Evolutionary conservation across 92 coral and sea anemone genomes (phyloP).

Genomic region (Desmophyllum pertusum): DNA sequence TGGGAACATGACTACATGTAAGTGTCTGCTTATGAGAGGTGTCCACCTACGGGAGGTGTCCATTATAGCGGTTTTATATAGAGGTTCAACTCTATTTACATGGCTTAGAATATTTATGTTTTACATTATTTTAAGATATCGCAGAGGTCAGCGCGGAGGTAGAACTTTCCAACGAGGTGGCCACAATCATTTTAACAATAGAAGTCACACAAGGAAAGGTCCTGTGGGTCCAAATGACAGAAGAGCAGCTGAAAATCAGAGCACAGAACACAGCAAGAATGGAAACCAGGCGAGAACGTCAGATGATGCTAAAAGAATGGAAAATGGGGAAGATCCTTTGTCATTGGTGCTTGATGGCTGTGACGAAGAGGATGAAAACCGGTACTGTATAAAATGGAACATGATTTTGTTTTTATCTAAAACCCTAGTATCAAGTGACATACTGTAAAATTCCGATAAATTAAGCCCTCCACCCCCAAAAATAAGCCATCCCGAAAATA

Average conservation of each 20-base stretch:
- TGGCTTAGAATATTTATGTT: no score
- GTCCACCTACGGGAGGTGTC: no score
- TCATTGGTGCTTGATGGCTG: slow-evolving; percentile 38
- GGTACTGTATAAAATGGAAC: background rate
- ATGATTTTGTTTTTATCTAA: background rate
- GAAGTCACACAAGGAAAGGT: background rate
- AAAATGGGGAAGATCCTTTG: slow-evolving; percentile 37
- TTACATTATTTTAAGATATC: slow-evolving; percentile 9
- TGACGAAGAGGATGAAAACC: background rate
- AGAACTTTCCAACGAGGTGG: slow-evolving; percentile 30
- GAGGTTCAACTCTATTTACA: no score
- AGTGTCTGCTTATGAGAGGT: no score
- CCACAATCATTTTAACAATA: slow-evolving; percentile 24
- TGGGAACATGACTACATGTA: no score
- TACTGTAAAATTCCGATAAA: no score
- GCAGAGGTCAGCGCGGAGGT: slow-evolving; percentile 35
- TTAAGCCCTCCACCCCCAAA: no score
- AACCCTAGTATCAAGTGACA: no score
- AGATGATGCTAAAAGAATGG: background rate
- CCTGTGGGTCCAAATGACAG: background rate
- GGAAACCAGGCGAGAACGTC: background rate
- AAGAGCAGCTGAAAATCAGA: background rate
- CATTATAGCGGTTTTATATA: no score
- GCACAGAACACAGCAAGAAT: background rate
- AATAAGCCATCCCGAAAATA: no score